Conservation (phyloP, 2,888 invertebrate species). For the Caenorhabditis sp. region DNA sequence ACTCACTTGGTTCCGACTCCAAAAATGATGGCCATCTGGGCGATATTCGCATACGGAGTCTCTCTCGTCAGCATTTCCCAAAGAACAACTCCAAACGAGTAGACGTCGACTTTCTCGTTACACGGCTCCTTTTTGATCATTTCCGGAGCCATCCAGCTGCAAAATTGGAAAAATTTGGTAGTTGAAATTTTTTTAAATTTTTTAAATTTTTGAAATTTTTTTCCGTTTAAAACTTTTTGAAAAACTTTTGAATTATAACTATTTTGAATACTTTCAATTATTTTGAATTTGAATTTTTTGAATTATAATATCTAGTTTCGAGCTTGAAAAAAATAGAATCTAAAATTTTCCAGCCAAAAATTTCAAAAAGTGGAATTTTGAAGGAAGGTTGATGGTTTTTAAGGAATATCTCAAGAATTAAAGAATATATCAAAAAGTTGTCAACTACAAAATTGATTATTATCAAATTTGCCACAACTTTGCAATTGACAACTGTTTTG, state of each 20-base stretch:
- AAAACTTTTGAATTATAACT: no score
- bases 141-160: slow-evolving; percentile 99
- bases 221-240: no score
- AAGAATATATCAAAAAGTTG: background rate
- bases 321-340: no score
- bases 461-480: background rate
- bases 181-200: no score
- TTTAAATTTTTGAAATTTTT: no score
- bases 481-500: background rate
- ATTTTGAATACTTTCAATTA: no score
- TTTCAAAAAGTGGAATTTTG: no score
- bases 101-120: slow-evolving; percentile 97
- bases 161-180: no score
- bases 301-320: no score
- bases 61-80: slow-evolving; percentile 98
- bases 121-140: slow-evolving; percentile 97
- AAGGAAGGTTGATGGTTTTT: no score
- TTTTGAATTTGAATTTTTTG: no score
- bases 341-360: no score
- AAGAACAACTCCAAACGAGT: slow-evolving; percentile 97
- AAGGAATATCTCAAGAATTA: background rate
- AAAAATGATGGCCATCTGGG: slow-evolving; percentile 97
- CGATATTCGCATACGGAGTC: slow-evolving; percentile 94
- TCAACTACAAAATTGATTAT: background rate
- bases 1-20: slow-evolving; percentile 90